These are phyloP conservation scores for Aspidiotus destructor DNA, from an alignment of 2,888 invertebrate genomes.

Conservation along the genomic window DNA sequence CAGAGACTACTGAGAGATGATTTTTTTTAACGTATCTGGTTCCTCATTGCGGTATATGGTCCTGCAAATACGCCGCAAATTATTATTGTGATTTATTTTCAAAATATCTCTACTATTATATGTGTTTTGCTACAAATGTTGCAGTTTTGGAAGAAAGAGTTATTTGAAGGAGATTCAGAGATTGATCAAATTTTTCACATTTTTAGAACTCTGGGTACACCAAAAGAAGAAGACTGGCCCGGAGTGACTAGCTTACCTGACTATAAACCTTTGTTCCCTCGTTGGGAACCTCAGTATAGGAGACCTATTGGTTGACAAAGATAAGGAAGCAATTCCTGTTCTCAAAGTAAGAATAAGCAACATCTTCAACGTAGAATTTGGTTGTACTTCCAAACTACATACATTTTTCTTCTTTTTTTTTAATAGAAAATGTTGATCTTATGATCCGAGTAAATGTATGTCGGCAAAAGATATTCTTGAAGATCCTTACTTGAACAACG, in stretches of 20 bases:
- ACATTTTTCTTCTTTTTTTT: not conserved
- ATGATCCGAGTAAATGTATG: conserved; percentile 80
- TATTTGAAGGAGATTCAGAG: conserved; percentile 97
- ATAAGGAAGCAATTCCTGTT: conserved; percentile 53
- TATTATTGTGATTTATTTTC: no score
- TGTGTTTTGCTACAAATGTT: not conserved
- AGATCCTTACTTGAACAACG: conserved; percentile 79
- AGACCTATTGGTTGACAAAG: conserved; percentile 59
- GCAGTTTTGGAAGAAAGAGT: conserved; percentile 62
- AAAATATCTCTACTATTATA: not conserved
- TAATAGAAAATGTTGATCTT: conserved; percentile 75
- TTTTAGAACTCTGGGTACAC: conserved; percentile 89
- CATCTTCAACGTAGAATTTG: not conserved
- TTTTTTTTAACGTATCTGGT: no score
- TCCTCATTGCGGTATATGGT: no score
- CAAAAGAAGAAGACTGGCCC: conserved; percentile 90
- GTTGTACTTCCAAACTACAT: not conserved
- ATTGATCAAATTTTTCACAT: conserved; percentile 97
- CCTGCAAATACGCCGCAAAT: no score
- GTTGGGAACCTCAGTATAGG: conserved; percentile 82
- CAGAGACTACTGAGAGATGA: no score
- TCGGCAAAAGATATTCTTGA: conserved; percentile 69
- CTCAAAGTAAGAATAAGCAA: conserved; percentile 14
- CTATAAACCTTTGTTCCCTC: conserved; percentile 89
- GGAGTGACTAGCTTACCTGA: conserved; percentile 86